Base-by-base conservation (phyloP, 2,113 vertebrate genomes). In the Odontesthes bonariensis region DNA sequence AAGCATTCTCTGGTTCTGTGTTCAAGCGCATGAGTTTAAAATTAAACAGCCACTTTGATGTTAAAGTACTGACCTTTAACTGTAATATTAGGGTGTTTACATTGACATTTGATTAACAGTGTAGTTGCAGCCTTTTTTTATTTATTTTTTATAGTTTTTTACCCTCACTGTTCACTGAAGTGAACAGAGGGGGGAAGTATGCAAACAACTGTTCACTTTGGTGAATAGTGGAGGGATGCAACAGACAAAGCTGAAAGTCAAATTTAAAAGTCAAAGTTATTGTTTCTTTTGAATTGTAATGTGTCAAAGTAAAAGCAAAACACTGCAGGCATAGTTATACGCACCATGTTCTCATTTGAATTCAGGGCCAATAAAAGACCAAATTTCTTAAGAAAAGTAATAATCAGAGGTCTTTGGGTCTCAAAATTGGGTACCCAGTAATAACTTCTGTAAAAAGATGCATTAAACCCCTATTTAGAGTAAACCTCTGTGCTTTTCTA, bases 401-500 rank as follows among this genome's bases (percentile, higher is more conserved):
- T 77, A 52, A 84, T 42, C 53, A 23, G 59, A 67, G 77, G 75
- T 85, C 74, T 69, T 5, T n/a, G 56, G 60, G 27, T 69, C 77
- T 82, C 82, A 63, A 63, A 57, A 56, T 23, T 38, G 32, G 57
- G 63, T 64, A 80, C 22, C 64, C 32, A 60, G 38, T 59, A 66
- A 83, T 88, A 86, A 87, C 51, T 83, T 79, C 86, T 85, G 86
- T 85, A 88, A 89, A 88, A 86, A 71, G 69, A 53, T 33, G 65
- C 40, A 85, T 85, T 82, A 84, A 86, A 68, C 64, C 56, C 27
- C 47, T 49, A 44, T 84, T 83, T 71, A 55, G 58, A 69, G 74
- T 71, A 73, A 86, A 81, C 70, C 61, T 69, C 58, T 67, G 66
- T 69, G 67, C 70, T 71, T 79, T 89, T 73, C 80, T 59, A 75